Percentiles rank a stretch among this genome's conserved stretches.
Conservation (phyloP, 2,113 vertebrate genomes). For the Erpornis zantholeuca region DNA sequence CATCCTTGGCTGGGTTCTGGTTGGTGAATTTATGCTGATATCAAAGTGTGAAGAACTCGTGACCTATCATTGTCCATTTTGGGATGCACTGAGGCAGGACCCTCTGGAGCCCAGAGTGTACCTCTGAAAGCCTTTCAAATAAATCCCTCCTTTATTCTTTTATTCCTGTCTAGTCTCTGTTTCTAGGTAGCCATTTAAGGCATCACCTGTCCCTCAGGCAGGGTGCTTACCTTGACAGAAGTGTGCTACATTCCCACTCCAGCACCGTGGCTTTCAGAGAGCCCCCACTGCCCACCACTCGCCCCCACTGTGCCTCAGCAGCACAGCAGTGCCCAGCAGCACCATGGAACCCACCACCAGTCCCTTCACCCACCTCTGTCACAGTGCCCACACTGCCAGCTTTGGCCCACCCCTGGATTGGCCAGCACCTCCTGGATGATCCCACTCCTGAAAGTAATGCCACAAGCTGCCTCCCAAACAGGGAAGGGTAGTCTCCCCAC, state of each 20-base stretch:
- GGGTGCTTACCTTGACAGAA: neutral
- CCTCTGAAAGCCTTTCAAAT: too few species aligned
- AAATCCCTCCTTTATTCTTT: too few species aligned
- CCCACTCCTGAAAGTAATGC: neutral
- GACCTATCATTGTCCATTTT: too few species aligned
- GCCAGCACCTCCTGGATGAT: neutral
- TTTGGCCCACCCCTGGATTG: neutral
- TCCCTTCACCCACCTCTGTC: neutral
- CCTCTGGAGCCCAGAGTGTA: too few species aligned
- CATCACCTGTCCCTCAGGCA: neutral
- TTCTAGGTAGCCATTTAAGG: too few species aligned
- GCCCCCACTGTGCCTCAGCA: neutral
- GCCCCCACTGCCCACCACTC: neutral
- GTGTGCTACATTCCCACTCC: neutral
- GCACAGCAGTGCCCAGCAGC: neutral
- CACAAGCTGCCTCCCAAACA: neutral
- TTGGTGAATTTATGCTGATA: too few species aligned
- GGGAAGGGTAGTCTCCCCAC: neutral
- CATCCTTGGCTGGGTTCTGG: too few species aligned
- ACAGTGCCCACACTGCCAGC: neutral
- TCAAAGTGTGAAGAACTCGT: too few species aligned
- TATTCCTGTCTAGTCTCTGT: too few species aligned
- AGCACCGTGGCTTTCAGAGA: neutral
- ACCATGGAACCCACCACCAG: neutral
- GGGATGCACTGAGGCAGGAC: too few species aligned